These are phyloP conservation scores for Campylorhamphus procurvoides DNA, from an alignment of 2,113 vertebrate species.

Conservation along the genomic window DNA sequence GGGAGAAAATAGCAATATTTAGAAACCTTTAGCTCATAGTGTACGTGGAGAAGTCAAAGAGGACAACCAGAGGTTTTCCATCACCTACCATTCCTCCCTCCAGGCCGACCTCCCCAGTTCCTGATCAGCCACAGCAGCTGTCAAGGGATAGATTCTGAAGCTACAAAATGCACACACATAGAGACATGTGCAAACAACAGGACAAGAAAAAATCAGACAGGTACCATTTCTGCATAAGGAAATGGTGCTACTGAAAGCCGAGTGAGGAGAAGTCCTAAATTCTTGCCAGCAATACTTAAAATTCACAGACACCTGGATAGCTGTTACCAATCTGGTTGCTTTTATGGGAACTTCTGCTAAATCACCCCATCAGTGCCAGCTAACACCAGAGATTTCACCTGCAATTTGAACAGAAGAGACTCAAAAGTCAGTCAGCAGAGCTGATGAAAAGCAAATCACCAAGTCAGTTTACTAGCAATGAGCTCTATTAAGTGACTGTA, in stretches of 20 bases:
- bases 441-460: conserved; percentile 49
- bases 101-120: neutral
- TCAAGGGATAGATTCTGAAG: neutral
- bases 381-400: conserved; percentile 15
- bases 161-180: neutral
- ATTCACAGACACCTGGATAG: neutral
- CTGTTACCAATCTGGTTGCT: neutral
- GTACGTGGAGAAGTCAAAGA: neutral
- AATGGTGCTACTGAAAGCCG: neutral
- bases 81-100: neutral
- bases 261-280: neutral
- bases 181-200: neutral
- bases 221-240: neutral
- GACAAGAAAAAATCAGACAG: neutral
- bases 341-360: conserved; percentile 3
- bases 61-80: rapidly evolving
- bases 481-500: conserved; percentile 53
- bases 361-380: neutral
- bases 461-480: conserved; percentile 30
- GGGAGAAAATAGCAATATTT: neutral
- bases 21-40: neutral
- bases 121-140: neutral
- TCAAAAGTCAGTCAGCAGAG: conserved; percentile 14
- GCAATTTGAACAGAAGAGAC: neutral
- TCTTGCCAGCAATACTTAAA: neutral